These are phyloP conservation scores for Dascyllus trimaculatus DNA, from an alignment of 2,113 vertebrate species.

Conservation along the genomic window DNA sequence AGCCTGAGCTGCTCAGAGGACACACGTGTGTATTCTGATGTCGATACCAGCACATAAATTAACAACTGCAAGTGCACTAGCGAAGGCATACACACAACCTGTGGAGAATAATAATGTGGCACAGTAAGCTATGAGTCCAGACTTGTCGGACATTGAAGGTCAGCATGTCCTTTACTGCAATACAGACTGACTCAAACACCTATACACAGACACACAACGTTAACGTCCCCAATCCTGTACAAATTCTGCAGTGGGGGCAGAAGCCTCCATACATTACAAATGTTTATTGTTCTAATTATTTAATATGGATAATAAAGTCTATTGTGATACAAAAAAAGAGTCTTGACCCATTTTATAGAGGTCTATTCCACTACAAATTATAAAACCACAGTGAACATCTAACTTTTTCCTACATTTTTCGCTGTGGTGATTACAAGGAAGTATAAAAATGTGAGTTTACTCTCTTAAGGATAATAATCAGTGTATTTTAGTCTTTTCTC, in stretches of 20 bases:
- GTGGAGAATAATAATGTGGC: slow-evolving; percentile 60
- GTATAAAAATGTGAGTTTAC: no score
- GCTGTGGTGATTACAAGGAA: no score
- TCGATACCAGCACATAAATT: neutral
- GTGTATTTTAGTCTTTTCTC: neutral
- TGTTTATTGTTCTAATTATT: neutral
- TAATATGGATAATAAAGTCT: no score
- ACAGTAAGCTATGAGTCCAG: neutral
- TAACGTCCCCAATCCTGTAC: neutral
- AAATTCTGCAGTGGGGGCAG: neutral
- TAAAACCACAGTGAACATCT: no score
- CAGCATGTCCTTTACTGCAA: slow-evolving; percentile 41
- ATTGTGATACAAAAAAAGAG: no score
- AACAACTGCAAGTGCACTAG: slow-evolving; percentile 5
- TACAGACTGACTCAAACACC: neutral
- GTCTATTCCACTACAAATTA: neutral
- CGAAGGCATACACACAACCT: slow-evolving; percentile 21
- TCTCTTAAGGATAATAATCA: no score
- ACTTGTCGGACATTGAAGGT: slow-evolving; percentile 53
- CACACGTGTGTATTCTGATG: neutral
- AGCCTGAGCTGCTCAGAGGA: slow-evolving; percentile 4
- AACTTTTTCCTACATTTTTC: no score
- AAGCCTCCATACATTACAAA: neutral
- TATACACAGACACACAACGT: neutral
- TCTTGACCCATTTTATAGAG: no score